Evolutionary conservation across 2,113 vertebrate genomes (phyloP).

Genomic region (Gnathonemus echidnorhynchus): DNA sequence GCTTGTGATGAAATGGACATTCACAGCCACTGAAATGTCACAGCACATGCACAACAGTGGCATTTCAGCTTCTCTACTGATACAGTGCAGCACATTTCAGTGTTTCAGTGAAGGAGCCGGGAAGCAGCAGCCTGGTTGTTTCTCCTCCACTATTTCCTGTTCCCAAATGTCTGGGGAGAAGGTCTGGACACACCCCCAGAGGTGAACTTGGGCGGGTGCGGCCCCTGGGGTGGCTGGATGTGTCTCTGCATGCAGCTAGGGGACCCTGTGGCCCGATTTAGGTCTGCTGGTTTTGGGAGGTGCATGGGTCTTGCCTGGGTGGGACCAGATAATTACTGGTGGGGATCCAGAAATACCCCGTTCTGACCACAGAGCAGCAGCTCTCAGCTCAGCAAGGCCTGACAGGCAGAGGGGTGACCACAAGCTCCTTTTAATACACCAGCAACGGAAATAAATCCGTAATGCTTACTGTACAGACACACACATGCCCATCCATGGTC

Average conservation of each 20-base stretch:
- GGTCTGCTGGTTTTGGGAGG: slow-evolving; percentile 21
- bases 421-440: background rate
- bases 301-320: slow-evolving; percentile 22
- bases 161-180: background rate
- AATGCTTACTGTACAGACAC: background rate
- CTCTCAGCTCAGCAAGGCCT: background rate
- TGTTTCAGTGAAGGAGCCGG: background rate
- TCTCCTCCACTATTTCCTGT: background rate
- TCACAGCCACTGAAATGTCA: background rate
- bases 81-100: background rate
- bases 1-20: background rate
- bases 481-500: background rate
- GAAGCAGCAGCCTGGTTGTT: background rate
- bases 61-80: background rate
- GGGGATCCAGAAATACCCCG: slow-evolving; percentile 37
- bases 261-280: background rate
- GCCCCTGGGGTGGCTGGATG: background rate
- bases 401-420: background rate
- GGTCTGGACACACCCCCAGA: background rate
- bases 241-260: background rate
- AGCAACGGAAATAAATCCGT: background rate
- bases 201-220: background rate
- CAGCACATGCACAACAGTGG: background rate
- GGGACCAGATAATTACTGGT: slow-evolving; percentile 35
- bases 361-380: background rate